Percentiles rank a stretch among this genome's conserved stretches.
These are phyloP conservation scores for Drosophila quinaria DNA, from an alignment of 2,888 invertebrate genomes.

Conservation along the genomic window DNA sequence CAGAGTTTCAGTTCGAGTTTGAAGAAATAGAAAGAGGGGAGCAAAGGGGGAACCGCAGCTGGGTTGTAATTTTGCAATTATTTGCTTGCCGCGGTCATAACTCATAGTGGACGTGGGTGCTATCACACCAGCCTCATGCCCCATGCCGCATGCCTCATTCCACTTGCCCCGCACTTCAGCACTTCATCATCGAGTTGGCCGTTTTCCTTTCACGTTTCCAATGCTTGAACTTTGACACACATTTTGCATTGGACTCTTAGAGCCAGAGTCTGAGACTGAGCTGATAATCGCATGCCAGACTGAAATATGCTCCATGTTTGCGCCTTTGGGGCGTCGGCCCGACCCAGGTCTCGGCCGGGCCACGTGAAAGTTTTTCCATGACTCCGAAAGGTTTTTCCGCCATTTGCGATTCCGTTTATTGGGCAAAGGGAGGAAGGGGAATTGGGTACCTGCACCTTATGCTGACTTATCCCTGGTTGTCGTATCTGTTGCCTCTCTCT, in stretches of 20 bases:
- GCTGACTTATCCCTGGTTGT: conserved; percentile 32
- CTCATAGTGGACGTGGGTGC: conserved; percentile 67
- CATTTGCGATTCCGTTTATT: conserved; percentile 33
- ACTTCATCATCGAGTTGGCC: conserved; percentile 28
- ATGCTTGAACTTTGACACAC: conserved; percentile 78
- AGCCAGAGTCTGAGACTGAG: conserved; percentile 15
- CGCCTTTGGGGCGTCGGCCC: conserved; percentile 71
- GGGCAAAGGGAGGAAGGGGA: background rate
- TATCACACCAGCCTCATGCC: conserved; percentile 30
- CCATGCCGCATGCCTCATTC: conserved; percentile 14
- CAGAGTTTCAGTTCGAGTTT: conserved; percentile 23
- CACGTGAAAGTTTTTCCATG: conserved; percentile 67
- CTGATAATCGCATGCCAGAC: conserved; percentile 73
- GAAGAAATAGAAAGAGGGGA: background rate
- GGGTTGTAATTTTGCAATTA: conserved; percentile 77
- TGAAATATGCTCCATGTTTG: conserved; percentile 72
- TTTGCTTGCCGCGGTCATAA: conserved; percentile 78
- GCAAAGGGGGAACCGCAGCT: conserved; percentile 29
- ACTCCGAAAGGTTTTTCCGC: conserved; percentile 59
- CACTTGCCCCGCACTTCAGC: conserved; percentile 7
- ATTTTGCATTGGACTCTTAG: conserved; percentile 58
- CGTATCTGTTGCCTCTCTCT: conserved; percentile 39
- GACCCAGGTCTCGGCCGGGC: conserved; percentile 23
- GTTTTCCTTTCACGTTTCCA: conserved; percentile 75
- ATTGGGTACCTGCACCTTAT: conserved; percentile 29